Base-by-base conservation (phyloP, 1,140 invertebrate species). In the Lineus longissimus region DNA sequence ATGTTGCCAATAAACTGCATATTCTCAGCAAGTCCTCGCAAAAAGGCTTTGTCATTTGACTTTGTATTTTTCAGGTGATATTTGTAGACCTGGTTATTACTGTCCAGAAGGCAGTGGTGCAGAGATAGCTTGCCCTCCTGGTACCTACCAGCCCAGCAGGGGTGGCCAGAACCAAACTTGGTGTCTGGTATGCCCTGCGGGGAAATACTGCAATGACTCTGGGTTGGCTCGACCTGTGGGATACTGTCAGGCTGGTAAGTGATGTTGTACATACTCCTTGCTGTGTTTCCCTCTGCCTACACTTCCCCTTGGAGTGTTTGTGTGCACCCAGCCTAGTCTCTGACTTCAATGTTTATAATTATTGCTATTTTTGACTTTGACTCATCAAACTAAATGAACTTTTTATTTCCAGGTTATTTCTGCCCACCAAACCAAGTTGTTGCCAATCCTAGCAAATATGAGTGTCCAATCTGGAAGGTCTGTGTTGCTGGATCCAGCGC, bases 161-260 rank as follows among this genome's bases (percentile, higher is more conserved):
- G 59, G 65, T 9, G 74, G 71, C 19, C 56, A 71, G 59, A 74
- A 76, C 56, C 6, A 61, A 0, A 62, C 72, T 15, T 76, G 72
- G 66, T 78, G 76, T 69, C 61, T 75, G n/a, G 17, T 59, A 9
- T 78, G 76, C 64, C 76, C 76, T 1, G 67, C 73, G 19, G 76
- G 76, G 13, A 70, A 66, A 25, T 78, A 71, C 63, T 78, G 76
- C 65, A 73, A 73, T 55, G 58, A 66, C 9, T 70, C 67, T 23
- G 76, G 75, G 31, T 63, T 78, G 9, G 47, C 65, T 0, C 57
- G 66, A 1, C 66, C 71, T 15, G 69, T 71, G 45, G 76, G 76
- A 40, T 29, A 65, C 13, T 78, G 76, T 69, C 61, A 69, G 56
- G 64, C 68, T 67, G 33, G 33, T 36, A 36, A 36, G 33, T 36